These are phyloP conservation scores for Diachrysia chrysitis DNA, from an alignment of 2,888 invertebrate species.

Conservation along the genomic window DNA sequence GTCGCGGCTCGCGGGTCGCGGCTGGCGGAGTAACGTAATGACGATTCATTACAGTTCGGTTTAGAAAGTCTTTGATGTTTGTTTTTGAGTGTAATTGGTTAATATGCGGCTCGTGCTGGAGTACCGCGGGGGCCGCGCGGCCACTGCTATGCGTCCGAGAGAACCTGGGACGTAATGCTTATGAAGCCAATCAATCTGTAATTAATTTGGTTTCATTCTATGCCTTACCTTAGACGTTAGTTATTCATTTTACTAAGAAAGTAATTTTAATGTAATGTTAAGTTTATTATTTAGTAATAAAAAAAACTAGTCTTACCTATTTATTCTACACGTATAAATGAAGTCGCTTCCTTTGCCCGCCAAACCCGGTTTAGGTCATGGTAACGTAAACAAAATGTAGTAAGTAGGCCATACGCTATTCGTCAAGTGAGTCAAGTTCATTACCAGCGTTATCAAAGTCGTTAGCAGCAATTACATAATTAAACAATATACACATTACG, in stretches of 20 bases:
- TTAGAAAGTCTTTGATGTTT: conserved; percentile 57
- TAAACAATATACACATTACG: conserved; percentile 40
- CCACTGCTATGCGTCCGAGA: not conserved
- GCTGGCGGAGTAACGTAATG: conserved; percentile 42
- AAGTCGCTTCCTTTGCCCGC: conserved; percentile 9
- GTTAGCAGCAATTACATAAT: conserved; percentile 18
- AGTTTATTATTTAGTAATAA: too few species aligned
- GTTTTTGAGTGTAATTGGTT: conserved; percentile 49
- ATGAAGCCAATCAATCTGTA: not conserved
- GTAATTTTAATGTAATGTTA: too few species aligned
- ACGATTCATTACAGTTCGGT: conserved; percentile 43
- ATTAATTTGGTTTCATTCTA: not conserved
- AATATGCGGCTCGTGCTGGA: conserved; percentile 22
- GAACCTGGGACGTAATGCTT: not conserved
- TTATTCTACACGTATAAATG: not conserved
- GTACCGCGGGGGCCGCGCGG: not conserved
- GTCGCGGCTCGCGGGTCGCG: conserved; percentile 42
- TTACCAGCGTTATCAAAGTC: conserved; percentile 24
- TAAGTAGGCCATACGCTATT: too few species aligned
- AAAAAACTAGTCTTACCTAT: too few species aligned
- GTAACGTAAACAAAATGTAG: conserved; percentile 31
- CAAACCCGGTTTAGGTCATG: conserved; percentile 24
- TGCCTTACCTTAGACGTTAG: not conserved
- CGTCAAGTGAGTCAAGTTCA: conserved; percentile 43
- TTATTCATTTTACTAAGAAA: too few species aligned